A percentile compares a stretch with the other conserved stretches of the same genome.
phyloP scores from a whole-genome alignment of 2,113 vertebrate species.

The Ctenomys sociabilis region DNA sequence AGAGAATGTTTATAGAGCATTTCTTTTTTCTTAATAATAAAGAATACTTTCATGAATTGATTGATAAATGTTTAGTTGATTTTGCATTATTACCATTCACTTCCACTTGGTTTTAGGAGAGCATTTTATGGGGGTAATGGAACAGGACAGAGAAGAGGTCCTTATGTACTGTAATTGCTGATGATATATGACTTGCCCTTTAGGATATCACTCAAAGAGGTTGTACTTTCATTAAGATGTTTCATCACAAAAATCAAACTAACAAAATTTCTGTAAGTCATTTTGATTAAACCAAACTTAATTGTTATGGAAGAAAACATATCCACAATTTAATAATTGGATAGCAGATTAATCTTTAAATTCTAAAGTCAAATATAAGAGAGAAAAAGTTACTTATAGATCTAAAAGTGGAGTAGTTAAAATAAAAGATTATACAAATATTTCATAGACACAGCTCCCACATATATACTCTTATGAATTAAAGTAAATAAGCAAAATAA shows the following conservation, averaged over 20 bases:
- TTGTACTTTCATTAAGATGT: conserved; percentile 13
- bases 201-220: conserved; percentile 11
- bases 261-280: conserved; percentile 29
- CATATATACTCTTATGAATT: conserved; percentile 22
- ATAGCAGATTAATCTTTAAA: conserved; percentile 17
- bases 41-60: too few species aligned
- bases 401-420: conserved; percentile 28
- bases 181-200: not conserved
- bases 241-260: conserved; percentile 48
- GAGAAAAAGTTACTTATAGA: not conserved
- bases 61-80: too few species aligned
- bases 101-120: conserved; percentile 35
- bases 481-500: conserved; percentile 60
- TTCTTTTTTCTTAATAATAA: not conserved
- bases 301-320: not conserved
- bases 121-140: not conserved
- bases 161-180: not conserved
- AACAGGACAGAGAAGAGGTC: not conserved
- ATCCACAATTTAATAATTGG: not conserved
- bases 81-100: not conserved
- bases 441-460: conserved; percentile 5
- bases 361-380: conserved; percentile 18
- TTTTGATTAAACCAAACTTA: conserved; percentile 2
- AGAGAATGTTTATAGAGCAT: conserved; percentile 19
- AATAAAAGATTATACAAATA: conserved; percentile 60